Conservation (phyloP, 1,140 invertebrate species). For the Trichogramma pretiosum region DNA sequence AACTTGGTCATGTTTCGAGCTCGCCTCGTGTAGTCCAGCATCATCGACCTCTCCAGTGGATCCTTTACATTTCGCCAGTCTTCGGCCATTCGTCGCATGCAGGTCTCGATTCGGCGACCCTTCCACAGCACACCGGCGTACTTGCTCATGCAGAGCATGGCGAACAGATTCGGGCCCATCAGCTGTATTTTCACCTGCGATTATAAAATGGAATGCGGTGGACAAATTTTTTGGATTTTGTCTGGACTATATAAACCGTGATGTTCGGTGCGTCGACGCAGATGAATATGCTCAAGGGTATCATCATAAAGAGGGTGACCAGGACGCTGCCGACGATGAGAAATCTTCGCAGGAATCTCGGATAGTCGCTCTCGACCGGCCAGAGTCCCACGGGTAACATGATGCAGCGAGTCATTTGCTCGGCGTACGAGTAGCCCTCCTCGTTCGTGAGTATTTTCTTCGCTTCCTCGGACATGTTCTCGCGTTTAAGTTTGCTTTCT, state of each 20-base stretch:
- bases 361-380: too few relatives aligned
- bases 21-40: slow-evolving; percentile 13
- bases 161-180: background rate
- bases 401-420: slow-evolving; percentile 4
- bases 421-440: slow-evolving; percentile 1
- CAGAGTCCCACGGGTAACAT: slow-evolving; percentile 10
- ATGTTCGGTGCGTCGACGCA: too few relatives aligned
- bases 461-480: background rate
- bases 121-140: background rate
- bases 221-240: too few relatives aligned
- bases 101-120: background rate
- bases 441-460: background rate
- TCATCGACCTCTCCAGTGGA: slow-evolving; percentile 12
- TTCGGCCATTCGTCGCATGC: slow-evolving; percentile 16
- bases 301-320: too few relatives aligned
- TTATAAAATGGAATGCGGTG: too few relatives aligned
- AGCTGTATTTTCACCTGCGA: background rate
- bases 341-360: too few relatives aligned
- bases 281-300: too few relatives aligned
- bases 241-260: too few relatives aligned
- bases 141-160: slow-evolving; percentile 1
- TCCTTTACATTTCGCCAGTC: slow-evolving; percentile 20
- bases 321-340: too few relatives aligned
- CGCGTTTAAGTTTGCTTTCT: background rate
- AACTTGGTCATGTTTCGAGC: slow-evolving; percentile 15